Evolutionary conservation across 2,797 vertebrate genomes (phyloP).

Genomic region (Pogoniulus pusillus): DNA sequence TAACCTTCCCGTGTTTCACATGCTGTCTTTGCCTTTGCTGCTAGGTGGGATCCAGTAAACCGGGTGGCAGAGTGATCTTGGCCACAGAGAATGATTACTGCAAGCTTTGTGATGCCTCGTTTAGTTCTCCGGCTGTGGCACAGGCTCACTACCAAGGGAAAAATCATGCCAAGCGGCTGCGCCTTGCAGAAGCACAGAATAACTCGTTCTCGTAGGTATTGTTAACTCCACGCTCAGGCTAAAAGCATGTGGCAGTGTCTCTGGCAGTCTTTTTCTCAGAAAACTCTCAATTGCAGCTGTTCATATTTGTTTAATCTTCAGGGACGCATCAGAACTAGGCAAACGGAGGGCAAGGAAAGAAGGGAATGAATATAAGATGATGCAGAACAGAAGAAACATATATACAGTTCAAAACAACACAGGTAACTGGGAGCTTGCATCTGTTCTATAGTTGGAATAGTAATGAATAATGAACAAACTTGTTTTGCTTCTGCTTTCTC

Average conservation of each 20-base stretch:
- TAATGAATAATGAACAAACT: background rate
- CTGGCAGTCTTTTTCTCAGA: background rate
- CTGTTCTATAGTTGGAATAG: background rate
- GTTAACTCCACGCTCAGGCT: conserved; percentile 52
- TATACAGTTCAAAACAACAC: conserved; percentile 85
- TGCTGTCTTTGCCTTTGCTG: conserved; percentile 52
- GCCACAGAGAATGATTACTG: conserved; percentile 99
- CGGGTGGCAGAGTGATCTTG: conserved; percentile 91
- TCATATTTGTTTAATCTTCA: conserved; percentile 69
- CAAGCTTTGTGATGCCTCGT: conserved; percentile 97
- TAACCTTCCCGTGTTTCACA: background rate
- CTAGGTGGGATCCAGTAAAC: conserved; percentile 84
- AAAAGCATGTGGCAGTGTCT: conserved; percentile 7
- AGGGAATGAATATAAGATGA: conserved; percentile 90
- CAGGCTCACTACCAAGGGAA: conserved; percentile 98
- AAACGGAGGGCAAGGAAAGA: conserved; percentile 89
- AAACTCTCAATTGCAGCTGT: conserved; percentile 32
- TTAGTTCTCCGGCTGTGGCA: conserved; percentile 94
- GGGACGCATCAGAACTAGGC: conserved; percentile 83
- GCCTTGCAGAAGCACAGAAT: conserved; percentile 92
- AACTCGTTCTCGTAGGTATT: conserved; percentile 87
- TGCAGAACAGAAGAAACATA: conserved; percentile 86
- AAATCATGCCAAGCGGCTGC: conserved; percentile 94
- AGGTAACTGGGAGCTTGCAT: conserved; percentile 77
- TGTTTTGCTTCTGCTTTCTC: background rate